Conservation (phyloP, 1,140 invertebrate genomes). For the Rhagoletis zephyria region DNA sequence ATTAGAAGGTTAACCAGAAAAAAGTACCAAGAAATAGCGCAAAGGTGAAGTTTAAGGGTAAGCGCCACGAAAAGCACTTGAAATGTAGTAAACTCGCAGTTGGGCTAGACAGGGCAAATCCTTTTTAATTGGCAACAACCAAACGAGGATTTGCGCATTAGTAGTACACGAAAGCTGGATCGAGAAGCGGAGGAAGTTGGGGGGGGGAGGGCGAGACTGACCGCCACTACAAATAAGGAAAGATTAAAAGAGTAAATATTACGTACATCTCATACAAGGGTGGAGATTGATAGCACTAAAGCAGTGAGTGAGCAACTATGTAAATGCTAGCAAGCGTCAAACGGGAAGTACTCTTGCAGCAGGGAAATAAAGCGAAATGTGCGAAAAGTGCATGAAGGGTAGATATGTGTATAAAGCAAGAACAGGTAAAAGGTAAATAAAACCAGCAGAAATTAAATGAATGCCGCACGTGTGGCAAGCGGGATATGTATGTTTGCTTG, state of each 20-base stretch:
- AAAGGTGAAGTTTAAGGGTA: not conserved
- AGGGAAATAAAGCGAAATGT: not conserved
- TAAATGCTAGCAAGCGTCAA: not conserved
- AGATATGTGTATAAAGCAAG: not conserved
- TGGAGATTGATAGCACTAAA: not conserved
- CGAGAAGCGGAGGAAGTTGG: not conserved
- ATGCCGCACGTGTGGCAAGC: conserved; percentile 25
- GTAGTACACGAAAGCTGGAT: not conserved
- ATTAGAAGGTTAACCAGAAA: too few relatives aligned
- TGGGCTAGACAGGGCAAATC: conserved; percentile 19
- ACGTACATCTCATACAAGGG: not conserved
- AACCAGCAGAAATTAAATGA: not conserved
- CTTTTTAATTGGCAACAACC: conserved; percentile 22
- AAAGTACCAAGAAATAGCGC: not conserved
- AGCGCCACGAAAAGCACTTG: not conserved
- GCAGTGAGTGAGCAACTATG: not conserved
- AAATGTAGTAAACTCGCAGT: not conserved
- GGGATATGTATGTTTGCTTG: not conserved
- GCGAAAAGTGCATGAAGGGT: not conserved
- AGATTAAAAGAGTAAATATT: not conserved
- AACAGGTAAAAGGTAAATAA: not conserved
- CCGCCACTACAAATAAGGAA: not conserved
- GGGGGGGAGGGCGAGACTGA: not conserved
- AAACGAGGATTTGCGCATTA: not conserved
- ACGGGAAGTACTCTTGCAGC: too few relatives aligned